Conservation (phyloP, 2,888 invertebrate species). For the Pedicia rivosa region DNA sequence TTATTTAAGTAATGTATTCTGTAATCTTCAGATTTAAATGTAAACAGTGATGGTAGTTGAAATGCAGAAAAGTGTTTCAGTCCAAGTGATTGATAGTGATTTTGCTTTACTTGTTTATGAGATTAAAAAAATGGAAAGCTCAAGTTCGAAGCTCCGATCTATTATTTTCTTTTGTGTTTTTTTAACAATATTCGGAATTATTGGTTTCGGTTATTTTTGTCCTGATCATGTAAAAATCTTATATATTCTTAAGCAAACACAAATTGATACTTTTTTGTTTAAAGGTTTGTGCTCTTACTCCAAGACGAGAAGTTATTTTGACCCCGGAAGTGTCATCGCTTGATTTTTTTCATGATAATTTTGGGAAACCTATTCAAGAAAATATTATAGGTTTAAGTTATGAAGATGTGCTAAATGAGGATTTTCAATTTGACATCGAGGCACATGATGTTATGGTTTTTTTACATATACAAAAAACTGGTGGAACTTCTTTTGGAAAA, state of each 20-base stretch:
- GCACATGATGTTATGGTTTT: conserved; percentile 96
- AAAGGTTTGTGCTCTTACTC: conserved; percentile 57
- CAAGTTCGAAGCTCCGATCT: conserved; percentile 62
- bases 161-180: conserved; percentile 67
- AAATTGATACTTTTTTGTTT: conserved; percentile 11
- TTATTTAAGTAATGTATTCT: no score
- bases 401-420: conserved; percentile 73
- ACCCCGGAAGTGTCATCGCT: conserved; percentile 33
- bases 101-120: conserved; percentile 64
- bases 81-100: conserved; percentile 74
- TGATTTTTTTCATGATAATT: conserved; percentile 33
- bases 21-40: no score
- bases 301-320: conserved; percentile 44
- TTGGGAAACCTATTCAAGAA: conserved; percentile 36
- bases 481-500: conserved; percentile 93
- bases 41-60: no score
- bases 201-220: conserved; percentile 81
- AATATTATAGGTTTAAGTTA: conserved; percentile 52
- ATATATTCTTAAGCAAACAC: neutral
- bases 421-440: conserved; percentile 77
- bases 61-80: conserved; percentile 63
- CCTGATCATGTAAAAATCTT: conserved; percentile 55
- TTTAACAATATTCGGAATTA: conserved; percentile 69
- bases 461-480: conserved; percentile 97
- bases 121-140: conserved; percentile 76